Evolutionary conservation across 2,888 invertebrate species (phyloP).

Genomic region (Protophormia terraenovae): DNA sequence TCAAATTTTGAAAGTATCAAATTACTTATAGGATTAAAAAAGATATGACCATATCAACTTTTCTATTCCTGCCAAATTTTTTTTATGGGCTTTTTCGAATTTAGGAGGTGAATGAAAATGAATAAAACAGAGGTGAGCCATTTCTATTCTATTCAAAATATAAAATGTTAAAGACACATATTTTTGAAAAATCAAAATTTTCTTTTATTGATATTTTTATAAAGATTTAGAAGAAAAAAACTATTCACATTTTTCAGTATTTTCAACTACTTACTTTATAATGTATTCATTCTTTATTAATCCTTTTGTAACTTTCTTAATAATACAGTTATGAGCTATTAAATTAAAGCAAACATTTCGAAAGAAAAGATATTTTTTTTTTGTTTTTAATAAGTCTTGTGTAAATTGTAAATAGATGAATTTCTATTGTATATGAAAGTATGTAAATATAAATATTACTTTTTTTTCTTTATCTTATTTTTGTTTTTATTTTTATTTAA

Average conservation of each 20-base stretch:
- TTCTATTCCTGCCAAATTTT: no score
- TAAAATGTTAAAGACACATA: no score
- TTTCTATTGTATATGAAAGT: slow-evolving; percentile 51
- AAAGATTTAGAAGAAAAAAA: background rate
- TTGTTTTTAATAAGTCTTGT: slow-evolving; percentile 32
- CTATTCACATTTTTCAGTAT: background rate
- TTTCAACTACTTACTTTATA: slow-evolving; percentile 52
- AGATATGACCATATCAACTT: no score
- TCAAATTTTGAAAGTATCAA: no score
- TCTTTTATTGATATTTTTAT: background rate
- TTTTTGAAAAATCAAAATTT: no score
- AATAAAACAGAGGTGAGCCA: no score
- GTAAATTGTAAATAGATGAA: slow-evolving; percentile 65
- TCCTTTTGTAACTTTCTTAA: slow-evolving; percentile 39
- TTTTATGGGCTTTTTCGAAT: no score
- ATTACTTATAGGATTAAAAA: no score
- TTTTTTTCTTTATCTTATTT: slow-evolving; percentile 30
- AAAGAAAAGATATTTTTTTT: slow-evolving; percentile 43
- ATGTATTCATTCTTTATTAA: slow-evolving; percentile 43
- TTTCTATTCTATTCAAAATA: no score
- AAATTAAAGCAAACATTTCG: slow-evolving; percentile 54
- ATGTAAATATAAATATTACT: slow-evolving; percentile 62
- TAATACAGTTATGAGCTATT: slow-evolving; percentile 49
- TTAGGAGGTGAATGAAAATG: no score
- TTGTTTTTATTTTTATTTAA: slow-evolving; percentile 42